These are phyloP conservation scores for Amyelois transitella DNA, from an alignment of 1,140 invertebrate species.

Conservation along the genomic window DNA sequence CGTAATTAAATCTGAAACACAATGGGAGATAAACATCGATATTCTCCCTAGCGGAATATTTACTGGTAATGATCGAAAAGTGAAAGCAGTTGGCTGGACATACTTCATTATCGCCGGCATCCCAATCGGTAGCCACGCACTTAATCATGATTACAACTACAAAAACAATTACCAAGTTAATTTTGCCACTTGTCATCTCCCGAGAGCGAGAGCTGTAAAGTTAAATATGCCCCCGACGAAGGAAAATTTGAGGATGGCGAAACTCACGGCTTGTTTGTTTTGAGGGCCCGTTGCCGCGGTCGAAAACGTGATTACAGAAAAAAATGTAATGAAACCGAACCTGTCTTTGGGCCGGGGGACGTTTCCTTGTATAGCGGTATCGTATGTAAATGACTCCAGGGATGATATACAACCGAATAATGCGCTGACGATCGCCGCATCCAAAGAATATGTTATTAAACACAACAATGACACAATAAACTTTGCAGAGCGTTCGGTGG, in stretches of 20 bases:
- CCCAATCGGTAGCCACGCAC: constrained; percentile 48
- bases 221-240: constrained; percentile 9
- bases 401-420: constrained; percentile 36
- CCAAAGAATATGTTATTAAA: constrained; percentile 26
- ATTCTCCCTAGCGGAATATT: constrained; percentile 4
- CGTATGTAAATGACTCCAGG: constrained; percentile 48
- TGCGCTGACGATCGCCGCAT: constrained; percentile 15
- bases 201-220: constrained; percentile 2
- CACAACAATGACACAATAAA: constrained; percentile 22
- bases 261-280: constrained; percentile 52
- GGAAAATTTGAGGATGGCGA: constrained; percentile 6
- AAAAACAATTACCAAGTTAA: constrained; percentile 20
- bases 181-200: constrained; percentile 3
- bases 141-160: constrained; percentile 56
- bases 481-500: not conserved
- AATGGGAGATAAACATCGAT: constrained; percentile 3
- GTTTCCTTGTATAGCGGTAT: constrained; percentile 57
- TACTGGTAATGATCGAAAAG: constrained; percentile 62
- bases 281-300: constrained; percentile 38
- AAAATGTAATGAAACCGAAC: constrained; percentile 52
- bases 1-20: not conserved
- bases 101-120: constrained; percentile 49
- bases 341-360: constrained; percentile 27
- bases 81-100: constrained; percentile 44
- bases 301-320: constrained; percentile 57